Evolutionary conservation across 2,797 vertebrate species (phyloP).

Genomic region (Aeoliscus strigatus): DNA sequence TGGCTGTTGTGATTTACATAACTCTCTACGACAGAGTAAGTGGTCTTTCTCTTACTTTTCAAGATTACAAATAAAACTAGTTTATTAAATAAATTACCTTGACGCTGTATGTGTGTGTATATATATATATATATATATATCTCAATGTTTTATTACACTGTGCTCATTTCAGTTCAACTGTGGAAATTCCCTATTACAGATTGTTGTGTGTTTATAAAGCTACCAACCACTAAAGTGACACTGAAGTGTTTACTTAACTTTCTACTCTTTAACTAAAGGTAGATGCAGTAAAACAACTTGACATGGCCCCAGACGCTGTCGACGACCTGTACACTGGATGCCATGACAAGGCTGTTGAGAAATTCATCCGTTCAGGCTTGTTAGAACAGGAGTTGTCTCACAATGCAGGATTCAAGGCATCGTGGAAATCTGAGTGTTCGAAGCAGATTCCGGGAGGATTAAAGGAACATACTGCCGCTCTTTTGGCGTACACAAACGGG

Average conservation of each 20-base stretch:
- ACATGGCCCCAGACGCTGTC: constrained; percentile 27
- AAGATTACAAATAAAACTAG: not conserved
- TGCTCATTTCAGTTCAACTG: too few species aligned
- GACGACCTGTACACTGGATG: constrained; percentile 46
- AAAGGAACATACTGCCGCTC: constrained; percentile 36
- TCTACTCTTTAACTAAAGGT: constrained; percentile 34
- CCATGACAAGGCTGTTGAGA: constrained; percentile 31
- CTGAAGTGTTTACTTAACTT: constrained; percentile 3
- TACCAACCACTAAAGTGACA: too few species aligned
- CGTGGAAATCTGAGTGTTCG: constrained; percentile 10
- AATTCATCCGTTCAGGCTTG: constrained; percentile 23
- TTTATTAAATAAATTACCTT: too few species aligned
- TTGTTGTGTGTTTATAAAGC: too few species aligned
- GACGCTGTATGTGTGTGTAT: too few species aligned
- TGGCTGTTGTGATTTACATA: constrained; percentile 21
- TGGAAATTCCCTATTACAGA: too few species aligned
- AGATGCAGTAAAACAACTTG: constrained; percentile 1
- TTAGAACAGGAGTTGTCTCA: constrained; percentile 30
- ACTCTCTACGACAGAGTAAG: constrained; percentile 38
- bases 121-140: too few species aligned
- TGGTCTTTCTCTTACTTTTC: not conserved
- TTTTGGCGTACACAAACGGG: not conserved
- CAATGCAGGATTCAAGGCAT: not conserved
- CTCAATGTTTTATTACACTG: too few species aligned
- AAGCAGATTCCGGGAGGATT: constrained; percentile 6